A percentile compares a stretch with the other conserved stretches of the same genome.
Conservation (phyloP, 2,888 invertebrate genomes). For the Lysandra bellargus region DNA sequence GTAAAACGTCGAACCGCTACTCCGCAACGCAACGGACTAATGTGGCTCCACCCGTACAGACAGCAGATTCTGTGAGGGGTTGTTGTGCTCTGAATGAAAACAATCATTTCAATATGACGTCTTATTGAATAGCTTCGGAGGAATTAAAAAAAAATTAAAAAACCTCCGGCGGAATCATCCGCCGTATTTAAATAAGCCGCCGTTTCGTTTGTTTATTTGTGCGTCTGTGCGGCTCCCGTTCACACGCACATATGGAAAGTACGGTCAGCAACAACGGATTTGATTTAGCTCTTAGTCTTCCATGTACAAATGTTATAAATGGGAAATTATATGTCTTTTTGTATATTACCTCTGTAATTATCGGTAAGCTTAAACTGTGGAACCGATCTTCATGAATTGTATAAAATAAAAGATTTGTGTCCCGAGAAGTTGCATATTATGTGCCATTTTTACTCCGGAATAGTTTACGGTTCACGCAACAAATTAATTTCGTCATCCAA, state of each 20-base stretch:
- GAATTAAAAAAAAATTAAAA: conserved; percentile 31
- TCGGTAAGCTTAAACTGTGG: no score
- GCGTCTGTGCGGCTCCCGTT: conserved; percentile 51
- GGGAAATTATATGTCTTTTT: no score
- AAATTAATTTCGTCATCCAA: no score
- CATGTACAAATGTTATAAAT: no score
- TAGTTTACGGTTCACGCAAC: no score
- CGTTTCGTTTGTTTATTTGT: conserved; percentile 51
- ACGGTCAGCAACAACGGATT: conserved; percentile 44
- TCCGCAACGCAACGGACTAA: not conserved
- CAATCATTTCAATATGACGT: conserved; percentile 25
- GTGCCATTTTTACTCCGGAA: no score
- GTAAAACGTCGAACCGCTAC: not conserved
- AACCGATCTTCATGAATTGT: no score
- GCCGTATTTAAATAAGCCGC: conserved; percentile 33
- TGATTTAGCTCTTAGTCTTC: not conserved
- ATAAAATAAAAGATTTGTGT: no score
- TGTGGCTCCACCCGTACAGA: not conserved
- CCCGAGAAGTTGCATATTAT: no score
- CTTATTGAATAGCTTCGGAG: conserved; percentile 29
- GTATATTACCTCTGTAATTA: no score
- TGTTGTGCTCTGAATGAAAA: conserved; percentile 23
- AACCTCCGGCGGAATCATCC: conserved; percentile 27
- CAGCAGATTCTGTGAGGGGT: not conserved
- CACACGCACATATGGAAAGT: conserved; percentile 55